Conservation (phyloP, 2,888 invertebrate genomes). For the Anoncus sp. region DNA sequence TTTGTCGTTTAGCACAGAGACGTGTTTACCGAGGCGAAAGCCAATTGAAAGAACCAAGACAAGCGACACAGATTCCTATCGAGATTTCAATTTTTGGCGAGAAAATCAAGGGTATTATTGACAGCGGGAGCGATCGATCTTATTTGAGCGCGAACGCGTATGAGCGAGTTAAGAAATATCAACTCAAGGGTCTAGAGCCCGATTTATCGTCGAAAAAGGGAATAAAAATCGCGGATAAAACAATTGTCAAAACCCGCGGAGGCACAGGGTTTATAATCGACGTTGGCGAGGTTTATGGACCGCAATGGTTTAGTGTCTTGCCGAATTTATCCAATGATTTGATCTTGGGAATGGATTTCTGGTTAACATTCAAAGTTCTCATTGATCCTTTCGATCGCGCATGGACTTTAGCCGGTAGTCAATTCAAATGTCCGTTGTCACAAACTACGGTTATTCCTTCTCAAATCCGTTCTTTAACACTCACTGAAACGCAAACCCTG, state of each 20-base stretch:
- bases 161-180: slow-evolving; percentile 25
- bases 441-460: slow-evolving; percentile 2
- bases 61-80: slow-evolving; percentile 20
- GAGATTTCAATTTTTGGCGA: slow-evolving; percentile 35
- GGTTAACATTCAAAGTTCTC: slow-evolving; percentile 43
- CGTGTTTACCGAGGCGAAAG: neutral
- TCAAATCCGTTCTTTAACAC: neutral
- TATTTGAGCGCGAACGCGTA: slow-evolving; percentile 30
- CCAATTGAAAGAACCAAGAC: slow-evolving; percentile 16
- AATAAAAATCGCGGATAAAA: slow-evolving; percentile 29
- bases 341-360: slow-evolving; percentile 50
- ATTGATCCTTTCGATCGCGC: slow-evolving; percentile 20
- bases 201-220: slow-evolving; percentile 15
- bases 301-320: slow-evolving; percentile 46
- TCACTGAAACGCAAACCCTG: neutral
- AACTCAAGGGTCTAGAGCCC: slow-evolving; percentile 11
- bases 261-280: slow-evolving; percentile 49
- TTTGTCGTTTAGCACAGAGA: neutral
- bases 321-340: slow-evolving; percentile 28
- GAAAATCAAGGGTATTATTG: slow-evolving; percentile 35
- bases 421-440: neutral
- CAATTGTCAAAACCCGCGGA: slow-evolving; percentile 30
- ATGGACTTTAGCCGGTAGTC: neutral
- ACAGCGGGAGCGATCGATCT: slow-evolving; percentile 42
- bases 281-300: slow-evolving; percentile 38